phyloP scores from a whole-genome alignment of 2,113 vertebrate species.

The Proteles cristata region DNA sequence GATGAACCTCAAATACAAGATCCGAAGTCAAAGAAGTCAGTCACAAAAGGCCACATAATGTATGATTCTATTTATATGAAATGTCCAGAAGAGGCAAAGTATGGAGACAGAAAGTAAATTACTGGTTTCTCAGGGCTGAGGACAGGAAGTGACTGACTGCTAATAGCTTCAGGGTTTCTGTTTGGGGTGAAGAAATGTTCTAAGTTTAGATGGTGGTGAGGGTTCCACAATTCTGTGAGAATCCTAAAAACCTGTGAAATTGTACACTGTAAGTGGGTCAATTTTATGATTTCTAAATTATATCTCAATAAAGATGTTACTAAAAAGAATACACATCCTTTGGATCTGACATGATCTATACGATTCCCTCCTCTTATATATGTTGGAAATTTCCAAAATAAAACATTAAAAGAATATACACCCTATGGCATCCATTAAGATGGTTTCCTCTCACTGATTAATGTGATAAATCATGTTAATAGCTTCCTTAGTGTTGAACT shows the following conservation, averaged over 20 bases:
- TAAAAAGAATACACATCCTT: background rate
- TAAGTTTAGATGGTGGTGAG: background rate
- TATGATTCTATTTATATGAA: background rate
- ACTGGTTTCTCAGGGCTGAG: background rate
- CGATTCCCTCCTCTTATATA: background rate
- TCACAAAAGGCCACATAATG: background rate
- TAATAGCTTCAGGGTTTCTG: background rate
- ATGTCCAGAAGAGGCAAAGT: background rate
- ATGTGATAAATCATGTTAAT: background rate
- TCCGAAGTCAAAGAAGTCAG: background rate
- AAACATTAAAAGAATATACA: background rate
- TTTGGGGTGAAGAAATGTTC: background rate
- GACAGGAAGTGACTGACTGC: background rate
- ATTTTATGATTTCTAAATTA: background rate
- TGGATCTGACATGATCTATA: background rate
- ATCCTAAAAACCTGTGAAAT: background rate
- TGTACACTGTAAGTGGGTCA: background rate
- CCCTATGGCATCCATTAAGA: background rate
- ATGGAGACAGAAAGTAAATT: background rate
- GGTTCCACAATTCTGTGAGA: background rate
- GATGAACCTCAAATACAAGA: background rate
- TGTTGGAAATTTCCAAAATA: background rate
- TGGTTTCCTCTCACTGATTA: background rate
- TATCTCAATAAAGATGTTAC: background rate
- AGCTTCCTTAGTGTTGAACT: background rate